Evolutionary conservation across 2,888 invertebrate genomes (phyloP).

Genomic region (Campopleginae sp.): DNA sequence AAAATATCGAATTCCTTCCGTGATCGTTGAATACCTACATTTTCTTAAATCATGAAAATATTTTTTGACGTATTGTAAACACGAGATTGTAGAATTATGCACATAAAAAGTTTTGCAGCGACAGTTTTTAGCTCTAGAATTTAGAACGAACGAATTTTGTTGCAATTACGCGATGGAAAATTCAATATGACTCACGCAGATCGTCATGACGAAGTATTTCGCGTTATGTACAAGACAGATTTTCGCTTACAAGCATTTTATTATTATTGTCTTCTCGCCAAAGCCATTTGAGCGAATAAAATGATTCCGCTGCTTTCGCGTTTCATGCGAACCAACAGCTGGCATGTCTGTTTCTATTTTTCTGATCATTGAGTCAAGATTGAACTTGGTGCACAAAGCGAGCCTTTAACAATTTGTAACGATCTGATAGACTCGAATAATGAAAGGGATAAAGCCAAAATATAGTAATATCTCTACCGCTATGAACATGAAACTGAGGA

Average conservation of each 20-base stretch:
- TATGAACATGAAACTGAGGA: slow-evolving; percentile 2
- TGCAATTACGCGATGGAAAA: background rate
- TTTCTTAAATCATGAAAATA: background rate
- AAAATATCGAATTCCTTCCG: too few relatives aligned
- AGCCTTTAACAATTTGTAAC: background rate
- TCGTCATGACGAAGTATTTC: background rate
- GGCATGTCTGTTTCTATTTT: background rate
- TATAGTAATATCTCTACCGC: background rate
- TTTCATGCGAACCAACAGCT: background rate
- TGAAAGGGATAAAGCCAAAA: background rate
- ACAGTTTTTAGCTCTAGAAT: background rate
- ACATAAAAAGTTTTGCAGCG: background rate
- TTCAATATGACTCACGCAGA: background rate
- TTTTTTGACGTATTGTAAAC: background rate
- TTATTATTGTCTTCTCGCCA: background rate
- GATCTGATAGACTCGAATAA: background rate
- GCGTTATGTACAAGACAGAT: background rate
- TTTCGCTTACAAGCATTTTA: background rate
- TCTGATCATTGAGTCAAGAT: background rate
- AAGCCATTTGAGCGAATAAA: background rate
- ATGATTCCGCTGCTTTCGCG: background rate
- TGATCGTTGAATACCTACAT: background rate
- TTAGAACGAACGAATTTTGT: too few relatives aligned
- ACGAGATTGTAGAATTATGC: background rate
- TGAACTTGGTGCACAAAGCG: background rate